phyloP scores from a whole-genome alignment of 2,888 invertebrate species.

The Chymomyza fuscimana region DNA sequence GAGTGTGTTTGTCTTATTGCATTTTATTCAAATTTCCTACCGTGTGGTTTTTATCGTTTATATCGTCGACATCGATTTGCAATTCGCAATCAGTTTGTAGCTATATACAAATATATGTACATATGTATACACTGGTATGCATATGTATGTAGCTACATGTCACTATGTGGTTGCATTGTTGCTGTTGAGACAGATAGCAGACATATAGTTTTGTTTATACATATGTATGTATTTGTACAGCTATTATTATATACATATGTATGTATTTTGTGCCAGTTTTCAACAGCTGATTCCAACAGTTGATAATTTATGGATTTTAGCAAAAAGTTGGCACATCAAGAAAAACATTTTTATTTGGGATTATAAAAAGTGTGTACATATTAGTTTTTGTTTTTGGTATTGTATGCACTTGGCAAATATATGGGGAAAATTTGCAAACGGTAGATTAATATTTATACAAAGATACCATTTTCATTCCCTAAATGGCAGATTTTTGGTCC shows the following conservation, averaged over 20 bases:
- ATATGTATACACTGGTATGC: conserved; percentile 13
- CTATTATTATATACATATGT: background rate
- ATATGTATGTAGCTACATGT: conserved; percentile 20
- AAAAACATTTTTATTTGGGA: background rate
- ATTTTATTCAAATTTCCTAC: conserved; percentile 74
- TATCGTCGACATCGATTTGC: conserved; percentile 65
- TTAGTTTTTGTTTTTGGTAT: background rate
- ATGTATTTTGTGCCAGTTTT: conserved; percentile 42
- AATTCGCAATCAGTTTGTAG: conserved; percentile 62
- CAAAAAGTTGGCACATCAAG: background rate
- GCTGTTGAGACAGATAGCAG: too few relatives aligned
- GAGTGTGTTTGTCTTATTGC: conserved; percentile 70
- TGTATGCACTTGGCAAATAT: too few relatives aligned
- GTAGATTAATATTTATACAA: too few relatives aligned
- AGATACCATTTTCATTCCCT: too few relatives aligned
- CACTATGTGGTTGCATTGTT: conserved; percentile 3
- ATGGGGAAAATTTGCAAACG: too few relatives aligned
- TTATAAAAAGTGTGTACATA: background rate
- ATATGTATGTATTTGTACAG: background rate
- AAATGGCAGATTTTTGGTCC: too few relatives aligned
- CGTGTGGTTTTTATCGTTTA: conserved; percentile 66
- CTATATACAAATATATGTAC: conserved; percentile 33
- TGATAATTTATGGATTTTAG: conserved; percentile 57
- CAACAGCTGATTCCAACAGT: conserved; percentile 45
- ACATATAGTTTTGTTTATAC: background rate